Evolutionary conservation across 2,888 invertebrate species (phyloP), one percentile per base, ranked within the genome.

Genomic region (Ochropleura leucogaster): DNA sequence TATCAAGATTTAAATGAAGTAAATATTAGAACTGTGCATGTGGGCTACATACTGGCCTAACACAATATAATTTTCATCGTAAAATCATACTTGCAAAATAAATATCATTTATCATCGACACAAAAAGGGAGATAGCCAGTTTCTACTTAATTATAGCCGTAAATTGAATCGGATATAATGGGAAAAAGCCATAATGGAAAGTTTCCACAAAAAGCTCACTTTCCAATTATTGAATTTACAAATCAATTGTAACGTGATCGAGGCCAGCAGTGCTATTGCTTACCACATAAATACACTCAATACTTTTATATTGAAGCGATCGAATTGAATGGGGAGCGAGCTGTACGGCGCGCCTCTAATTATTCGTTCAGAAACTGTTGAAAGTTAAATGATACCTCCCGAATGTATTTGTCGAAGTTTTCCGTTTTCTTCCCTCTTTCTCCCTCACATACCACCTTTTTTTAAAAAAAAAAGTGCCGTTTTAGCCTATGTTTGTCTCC

Each of bases 181-280:
- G 18, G 57, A 68, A 74, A 44, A n/a, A 16, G 7, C 16, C 30
- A 44, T 47, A 40, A 65, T 49, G 30, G 18, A 62, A 76, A 40
- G 18, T 66, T 55, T 46, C 7, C 55, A 68, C 40, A 64, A 60
- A 72, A 66, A 51, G 53, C 44, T 71, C 51, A n/a, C n/a, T 68
- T 64, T 55, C 46, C 66, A 84, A 81, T 84, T 63, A 80, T 74
- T 83, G 67, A 44, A 67, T 81, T 80, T 80, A 68, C 65, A 67
- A 84, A 81, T 80, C 60, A 74, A 74, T 74, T 74, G 80, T 64
- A 60, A n/a, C 10, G n/a, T 42, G 47, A 74, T 7, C 60, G 42
- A 57, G 18, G 59, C 55, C 46, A 18, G n/a, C 49, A 14, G 18
- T 4, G 12, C 49, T 53, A 57, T 49, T 69, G 59, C 69, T 12